Evolutionary conservation across 64 coral and sea anemone species (phyloP), one percentile per base, ranked within the genome.

Genomic region (Montipora capricornis): DNA sequence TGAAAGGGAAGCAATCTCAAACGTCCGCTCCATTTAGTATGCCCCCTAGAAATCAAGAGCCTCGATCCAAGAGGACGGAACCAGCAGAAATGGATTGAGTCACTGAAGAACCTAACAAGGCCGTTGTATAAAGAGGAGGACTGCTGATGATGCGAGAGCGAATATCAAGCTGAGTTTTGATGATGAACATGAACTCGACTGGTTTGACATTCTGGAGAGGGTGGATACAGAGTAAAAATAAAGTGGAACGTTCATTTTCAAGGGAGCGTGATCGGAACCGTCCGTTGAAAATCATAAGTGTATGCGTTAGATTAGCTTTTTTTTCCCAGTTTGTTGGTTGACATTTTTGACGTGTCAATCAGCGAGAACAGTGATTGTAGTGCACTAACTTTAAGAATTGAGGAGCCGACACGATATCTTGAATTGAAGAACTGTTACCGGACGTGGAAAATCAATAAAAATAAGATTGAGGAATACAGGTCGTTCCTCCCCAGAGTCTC

Each of bases 161-260:
- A 49, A 79, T 49, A 19, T 79, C 76, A 79, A 48, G 15, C 17
- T 51, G 45, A 48, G 15, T 79, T 44, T 45, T 16, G 46, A 53
- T 13, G 2, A 2, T 79, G 76, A 79, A 79, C 19, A 49, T 79
- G 47, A 79, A 19, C 47, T 79, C 49, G 76, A 79, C 76, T 79
- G 17, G 17, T 5, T 79, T 16, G 19, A 47, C 5, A 12, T 49
- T 79, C 44, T 79, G 14, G 49, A 51, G 8, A n/a, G 64, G 14
- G 64, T 8, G 14, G 17, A 68, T 13, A 16, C 8, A 68, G 64
- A 20, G 64, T 68, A 68, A n/a, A 68, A 68, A 13, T 68, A 12
- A 68, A 68, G 64, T 2, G 37, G 37, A 16, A 17, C 64, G 14
- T 11, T 68, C 45, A 49, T 77, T 79, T 79, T 79, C n/a, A 79